Evolutionary conservation across 2,888 invertebrate genomes (phyloP).

Genomic region (Pomacea canaliculata): DNA sequence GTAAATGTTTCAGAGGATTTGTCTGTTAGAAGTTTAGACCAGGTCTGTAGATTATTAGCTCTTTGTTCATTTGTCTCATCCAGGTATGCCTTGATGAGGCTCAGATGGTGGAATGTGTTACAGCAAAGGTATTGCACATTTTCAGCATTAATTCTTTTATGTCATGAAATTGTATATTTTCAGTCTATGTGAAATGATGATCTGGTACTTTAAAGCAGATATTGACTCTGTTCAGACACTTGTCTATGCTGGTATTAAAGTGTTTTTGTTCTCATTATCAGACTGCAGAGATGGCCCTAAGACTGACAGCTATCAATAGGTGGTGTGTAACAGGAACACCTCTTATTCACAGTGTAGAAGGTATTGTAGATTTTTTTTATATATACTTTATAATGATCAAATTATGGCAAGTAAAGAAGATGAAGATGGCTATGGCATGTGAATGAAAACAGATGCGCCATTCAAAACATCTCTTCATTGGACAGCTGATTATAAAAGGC

Average conservation of each 20-base stretch:
- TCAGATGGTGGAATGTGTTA: constrained; percentile 80
- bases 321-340: constrained; percentile 84
- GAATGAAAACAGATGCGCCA: no score
- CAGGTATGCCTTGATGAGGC: constrained; percentile 79
- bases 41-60: no score
- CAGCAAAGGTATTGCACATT: constrained; percentile 67
- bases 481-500: no score
- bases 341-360: constrained; percentile 75
- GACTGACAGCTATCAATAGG: constrained; percentile 75
- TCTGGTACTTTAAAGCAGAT: background rate
- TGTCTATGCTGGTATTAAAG: background rate
- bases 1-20: no score
- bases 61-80: no score
- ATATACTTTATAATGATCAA: background rate
- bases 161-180: background rate
- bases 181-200: background rate
- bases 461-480: no score
- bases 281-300: constrained; percentile 77
- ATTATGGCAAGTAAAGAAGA: background rate
- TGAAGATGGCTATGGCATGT: no score
- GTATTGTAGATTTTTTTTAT: constrained; percentile 53
- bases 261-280: constrained; percentile 43
- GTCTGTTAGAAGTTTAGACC: no score
- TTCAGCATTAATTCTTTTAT: background rate
- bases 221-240: no score